Evolutionary conservation across 1,140 invertebrate genomes (phyloP), one percentile per base, ranked within the genome.

Genomic region (Trichomalopsis sarcophagae): DNA sequence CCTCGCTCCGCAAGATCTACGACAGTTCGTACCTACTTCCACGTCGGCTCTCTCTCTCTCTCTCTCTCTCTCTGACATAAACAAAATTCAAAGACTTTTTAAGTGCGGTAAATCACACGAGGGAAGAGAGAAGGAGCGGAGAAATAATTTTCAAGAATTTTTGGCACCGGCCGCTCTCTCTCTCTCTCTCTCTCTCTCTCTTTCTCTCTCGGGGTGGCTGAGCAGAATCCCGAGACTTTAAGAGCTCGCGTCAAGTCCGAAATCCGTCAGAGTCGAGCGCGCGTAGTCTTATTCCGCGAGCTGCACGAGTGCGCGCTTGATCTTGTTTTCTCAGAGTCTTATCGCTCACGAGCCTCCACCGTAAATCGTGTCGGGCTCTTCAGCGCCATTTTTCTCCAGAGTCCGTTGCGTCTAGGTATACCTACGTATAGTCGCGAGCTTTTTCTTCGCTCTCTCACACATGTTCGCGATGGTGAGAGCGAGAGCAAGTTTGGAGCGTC

Each of bases 331-430:
- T 81, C 11, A 21, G 27, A 27, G 33, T 23, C 47, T 87, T 86
- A 82, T 81, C 30, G 71, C 55, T 62, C 74, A 80, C 87, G 85
- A 78, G 83, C 81, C 76, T 87, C 80, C 80, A 78, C 84, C 84
- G 87, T 89, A 89, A 89, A 88, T 87, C 88, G 86, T 83, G 85
- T 86, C 88, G 83, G 55, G 55, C 86, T 87, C 87, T 89, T 87
- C 87, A 77, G 80, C 86, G 85, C 85, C 86, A 91, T 91, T 91
- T 91, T 89, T 91, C 90, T 90, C 86, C 30, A 88, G 85, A 27
- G 82, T 50, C 14, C 87, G 88, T 89, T 89, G 84, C 40, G 33
- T 36, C 3, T 36, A 36, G 3, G 2, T 44, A 44, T 44, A 44
- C 7, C 4, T 40, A 44, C 40, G 10, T 44, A 44, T 44, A 44